Conservation (phyloP, 2,888 invertebrate genomes). For the Nomada goodeniana region DNA sequence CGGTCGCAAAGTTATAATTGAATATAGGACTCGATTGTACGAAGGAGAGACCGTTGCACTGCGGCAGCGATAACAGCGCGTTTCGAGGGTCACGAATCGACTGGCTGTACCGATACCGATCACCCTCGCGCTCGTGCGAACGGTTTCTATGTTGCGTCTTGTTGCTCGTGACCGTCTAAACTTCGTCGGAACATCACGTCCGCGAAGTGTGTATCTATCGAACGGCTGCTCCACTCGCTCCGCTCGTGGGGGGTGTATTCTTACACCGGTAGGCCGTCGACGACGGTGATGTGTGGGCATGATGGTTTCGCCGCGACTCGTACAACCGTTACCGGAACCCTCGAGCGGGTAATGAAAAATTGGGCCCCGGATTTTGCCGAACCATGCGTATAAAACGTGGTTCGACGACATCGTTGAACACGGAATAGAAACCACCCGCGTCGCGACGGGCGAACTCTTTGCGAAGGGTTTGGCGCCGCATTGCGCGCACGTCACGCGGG, state of each 20-base stretch:
- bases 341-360: background rate
- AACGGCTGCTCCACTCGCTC: background rate
- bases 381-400: too few species aligned
- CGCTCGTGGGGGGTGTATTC: background rate
- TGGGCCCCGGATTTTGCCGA: background rate
- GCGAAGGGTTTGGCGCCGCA: conserved; percentile 40
- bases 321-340: too few species aligned
- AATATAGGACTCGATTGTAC: conserved; percentile 51
- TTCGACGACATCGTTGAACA: background rate
- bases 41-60: conserved; percentile 46
- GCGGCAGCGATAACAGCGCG: conserved; percentile 39
- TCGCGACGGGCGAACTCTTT: conserved; percentile 30
- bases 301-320: too few species aligned
- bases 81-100: conserved; percentile 55
- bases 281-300: too few species aligned
- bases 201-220: background rate
- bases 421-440: background rate
- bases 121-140: conserved; percentile 19
- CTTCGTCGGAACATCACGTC: conserved; percentile 2
- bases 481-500: conserved; percentile 38
- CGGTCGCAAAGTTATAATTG: conserved; percentile 50
- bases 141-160: conserved; percentile 13
- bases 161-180: conserved; percentile 21
- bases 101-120: conserved; percentile 47
- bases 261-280: too few species aligned